These are phyloP conservation scores for Diachasma alloeum DNA, from an alignment of 1,140 invertebrate species.

Conservation along the genomic window DNA sequence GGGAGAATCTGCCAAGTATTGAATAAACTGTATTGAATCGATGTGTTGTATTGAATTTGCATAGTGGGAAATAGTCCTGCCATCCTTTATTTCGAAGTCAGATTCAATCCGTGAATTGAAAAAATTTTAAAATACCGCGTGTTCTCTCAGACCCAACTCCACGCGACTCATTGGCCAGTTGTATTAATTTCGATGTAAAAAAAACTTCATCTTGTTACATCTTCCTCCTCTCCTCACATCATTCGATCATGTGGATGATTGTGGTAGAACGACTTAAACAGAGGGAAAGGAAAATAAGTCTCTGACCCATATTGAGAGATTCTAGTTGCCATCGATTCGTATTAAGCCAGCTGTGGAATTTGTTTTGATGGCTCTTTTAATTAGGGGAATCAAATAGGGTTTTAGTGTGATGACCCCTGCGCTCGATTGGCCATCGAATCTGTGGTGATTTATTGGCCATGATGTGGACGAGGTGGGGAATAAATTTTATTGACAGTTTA, in stretches of 20 bases:
- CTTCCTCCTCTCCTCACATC: background rate
- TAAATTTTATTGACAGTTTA: background rate
- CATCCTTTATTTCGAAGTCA: too few relatives aligned
- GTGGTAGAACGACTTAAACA: background rate
- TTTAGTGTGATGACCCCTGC: background rate
- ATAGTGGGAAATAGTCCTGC: too few relatives aligned
- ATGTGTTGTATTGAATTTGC: too few relatives aligned
- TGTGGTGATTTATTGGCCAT: background rate
- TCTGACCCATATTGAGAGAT: slow-evolving; percentile 2
- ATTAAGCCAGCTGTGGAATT: background rate
- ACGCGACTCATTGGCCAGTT: background rate
- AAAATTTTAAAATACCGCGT: too few relatives aligned
- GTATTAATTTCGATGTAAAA: background rate
- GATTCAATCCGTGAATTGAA: too few relatives aligned
- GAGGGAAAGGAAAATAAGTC: background rate
- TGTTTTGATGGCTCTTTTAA: slow-evolving; percentile 19
- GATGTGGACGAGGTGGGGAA: background rate
- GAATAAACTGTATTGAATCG: too few relatives aligned
- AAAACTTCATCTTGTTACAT: background rate
- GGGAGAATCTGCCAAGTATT: too few relatives aligned
- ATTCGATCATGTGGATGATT: background rate
- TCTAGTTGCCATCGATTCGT: background rate
- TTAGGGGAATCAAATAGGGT: background rate
- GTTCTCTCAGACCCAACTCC: too few relatives aligned
- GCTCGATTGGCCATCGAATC: background rate